Percentiles rank a stretch among this genome's conserved stretches.
These are phyloP conservation scores for Chanos chanos DNA, from an alignment of 2,797 vertebrate species.

Conservation along the genomic window DNA sequence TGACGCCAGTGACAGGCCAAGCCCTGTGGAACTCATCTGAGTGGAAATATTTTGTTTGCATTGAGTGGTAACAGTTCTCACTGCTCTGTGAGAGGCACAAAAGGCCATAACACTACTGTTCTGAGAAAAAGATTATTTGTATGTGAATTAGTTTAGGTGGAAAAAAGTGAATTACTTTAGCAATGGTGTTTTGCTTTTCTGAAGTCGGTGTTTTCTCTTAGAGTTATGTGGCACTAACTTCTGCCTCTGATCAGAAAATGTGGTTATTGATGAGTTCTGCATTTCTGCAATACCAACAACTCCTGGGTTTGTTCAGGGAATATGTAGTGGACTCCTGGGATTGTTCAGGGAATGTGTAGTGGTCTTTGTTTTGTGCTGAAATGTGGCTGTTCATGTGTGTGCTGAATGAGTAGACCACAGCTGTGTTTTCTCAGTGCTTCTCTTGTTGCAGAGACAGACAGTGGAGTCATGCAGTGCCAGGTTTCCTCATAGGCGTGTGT, in stretches of 20 bases:
- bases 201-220: too few relatives aligned
- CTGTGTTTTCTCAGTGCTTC: conserved; percentile 21
- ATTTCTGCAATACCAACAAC: conserved; percentile 20
- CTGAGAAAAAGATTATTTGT: too few relatives aligned
- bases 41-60: conserved; percentile 60
- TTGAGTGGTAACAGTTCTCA: conserved; percentile 61
- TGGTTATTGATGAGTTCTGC: too few relatives aligned
- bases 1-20: conserved; percentile 4
- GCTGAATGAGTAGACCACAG: conserved; percentile 29
- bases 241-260: too few relatives aligned
- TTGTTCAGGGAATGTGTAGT: conserved; percentile 13
- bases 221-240: too few relatives aligned
- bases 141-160: too few relatives aligned
- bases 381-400: conserved; percentile 20
- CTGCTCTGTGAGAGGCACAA: conserved; percentile 54
- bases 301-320: conserved; percentile 24
- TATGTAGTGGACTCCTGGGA: too few relatives aligned
- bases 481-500: conserved; percentile 13
- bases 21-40: conserved; percentile 21
- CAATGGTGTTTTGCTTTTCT: too few relatives aligned
- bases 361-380: conserved; percentile 33
- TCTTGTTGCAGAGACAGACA: conserved; percentile 28
- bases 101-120: conserved; percentile 43
- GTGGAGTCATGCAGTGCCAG: conserved; percentile 23
- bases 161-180: too few relatives aligned